phyloP scores from a whole-genome alignment of 37 sponge, comb jelly and placozoan genomes.

The Hexactinellida sp. region DNA sequence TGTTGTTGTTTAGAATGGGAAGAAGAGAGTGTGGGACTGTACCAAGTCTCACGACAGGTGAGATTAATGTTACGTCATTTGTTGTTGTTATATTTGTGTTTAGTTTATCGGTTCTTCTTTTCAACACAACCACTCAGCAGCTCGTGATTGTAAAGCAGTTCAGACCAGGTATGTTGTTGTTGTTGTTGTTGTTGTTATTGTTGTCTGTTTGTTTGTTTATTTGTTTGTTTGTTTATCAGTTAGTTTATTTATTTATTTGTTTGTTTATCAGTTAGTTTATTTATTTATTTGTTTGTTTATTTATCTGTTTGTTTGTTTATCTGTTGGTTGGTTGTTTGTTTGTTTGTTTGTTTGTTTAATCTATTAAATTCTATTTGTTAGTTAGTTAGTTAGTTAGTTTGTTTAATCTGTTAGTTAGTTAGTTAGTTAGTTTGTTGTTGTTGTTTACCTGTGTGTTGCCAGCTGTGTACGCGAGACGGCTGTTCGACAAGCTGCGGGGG shows the following conservation, averaged over 20 bases:
- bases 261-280: neutral
- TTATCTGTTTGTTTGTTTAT: neutral
- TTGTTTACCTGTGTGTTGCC: neutral
- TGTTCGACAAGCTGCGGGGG: neutral
- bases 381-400: neutral
- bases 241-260: too few species aligned
- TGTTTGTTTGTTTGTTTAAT: too few species aligned
- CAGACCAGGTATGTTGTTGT: constrained; percentile 88
- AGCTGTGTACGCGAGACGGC: neutral
- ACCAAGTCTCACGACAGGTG: constrained; percentile 74
- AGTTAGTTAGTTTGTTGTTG: neutral
- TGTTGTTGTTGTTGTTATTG: too few species aligned
- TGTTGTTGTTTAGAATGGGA: constrained; percentile 38
- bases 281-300: too few species aligned
- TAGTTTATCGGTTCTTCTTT: constrained; percentile 71
- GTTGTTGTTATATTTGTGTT: neutral
- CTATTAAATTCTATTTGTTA: too few species aligned
- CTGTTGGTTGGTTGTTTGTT: neutral
- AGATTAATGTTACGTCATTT: neutral
- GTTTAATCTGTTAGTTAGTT: too few species aligned
- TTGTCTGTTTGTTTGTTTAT: neutral
- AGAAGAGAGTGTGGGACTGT: constrained; percentile 64
- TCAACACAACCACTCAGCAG: constrained; percentile 48
- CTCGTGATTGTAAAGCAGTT: constrained; percentile 80
- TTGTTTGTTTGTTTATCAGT: neutral